Conservation (phyloP, 1,140 invertebrate genomes). For the Drosophila equinoxialis region DNA sequence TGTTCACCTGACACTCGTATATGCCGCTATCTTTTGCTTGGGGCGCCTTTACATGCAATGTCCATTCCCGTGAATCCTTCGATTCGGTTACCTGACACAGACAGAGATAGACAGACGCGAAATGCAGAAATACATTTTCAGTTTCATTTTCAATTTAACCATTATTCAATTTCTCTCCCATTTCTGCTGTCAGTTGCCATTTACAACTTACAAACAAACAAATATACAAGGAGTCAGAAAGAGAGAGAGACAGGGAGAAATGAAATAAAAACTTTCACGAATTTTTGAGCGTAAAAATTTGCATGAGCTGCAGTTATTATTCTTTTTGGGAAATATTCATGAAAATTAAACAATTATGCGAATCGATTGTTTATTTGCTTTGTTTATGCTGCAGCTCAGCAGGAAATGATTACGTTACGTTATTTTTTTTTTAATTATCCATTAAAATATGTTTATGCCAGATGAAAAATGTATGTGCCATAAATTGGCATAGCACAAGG, state of each 20-base stretch:
- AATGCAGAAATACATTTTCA: slow-evolving; percentile 34
- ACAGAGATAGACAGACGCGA: not conserved
- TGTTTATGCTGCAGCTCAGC: not conserved
- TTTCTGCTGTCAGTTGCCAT: slow-evolving; percentile 30
- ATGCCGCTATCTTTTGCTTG: slow-evolving; percentile 92
- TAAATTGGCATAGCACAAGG: slow-evolving; percentile 23
- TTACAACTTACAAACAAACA: slow-evolving; percentile 4
- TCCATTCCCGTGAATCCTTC: slow-evolving; percentile 96
- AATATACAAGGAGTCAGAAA: not conserved
- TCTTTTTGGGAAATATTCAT: slow-evolving; percentile 33
- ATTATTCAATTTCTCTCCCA: slow-evolving; percentile 26
- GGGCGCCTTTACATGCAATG: slow-evolving; percentile 94
- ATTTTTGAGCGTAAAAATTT: slow-evolving; percentile 43
- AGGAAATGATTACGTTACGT: not conserved
- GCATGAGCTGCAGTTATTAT: slow-evolving; percentile 27
- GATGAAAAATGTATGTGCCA: slow-evolving; percentile 55
- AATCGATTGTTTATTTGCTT: slow-evolving; percentile 46
- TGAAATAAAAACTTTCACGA: slow-evolving; percentile 26
- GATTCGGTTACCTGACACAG: slow-evolving; percentile 90
- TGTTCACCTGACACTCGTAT: slow-evolving; percentile 96
- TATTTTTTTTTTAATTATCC: slow-evolving; percentile 29
- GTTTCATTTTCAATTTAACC: slow-evolving; percentile 30
- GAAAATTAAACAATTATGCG: slow-evolving; percentile 58
- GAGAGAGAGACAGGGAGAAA: not conserved
- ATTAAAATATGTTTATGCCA: slow-evolving; percentile 53